phyloP scores from a whole-genome alignment of 2,797 vertebrate species.

The Hafferia zeledoni region DNA sequence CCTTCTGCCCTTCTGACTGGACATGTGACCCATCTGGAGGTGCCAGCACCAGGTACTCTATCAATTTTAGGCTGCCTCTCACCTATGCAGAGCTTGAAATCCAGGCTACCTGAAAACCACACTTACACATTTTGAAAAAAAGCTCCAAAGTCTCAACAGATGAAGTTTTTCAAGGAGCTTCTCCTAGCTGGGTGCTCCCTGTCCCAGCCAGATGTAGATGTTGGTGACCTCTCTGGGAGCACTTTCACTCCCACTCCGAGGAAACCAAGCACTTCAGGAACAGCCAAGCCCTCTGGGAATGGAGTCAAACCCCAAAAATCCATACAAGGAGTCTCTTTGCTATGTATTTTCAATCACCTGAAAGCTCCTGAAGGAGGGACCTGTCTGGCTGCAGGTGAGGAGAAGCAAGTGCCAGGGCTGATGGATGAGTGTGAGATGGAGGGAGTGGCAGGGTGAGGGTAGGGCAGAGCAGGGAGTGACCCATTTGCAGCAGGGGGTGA shows the following conservation, averaged over 20 bases:
- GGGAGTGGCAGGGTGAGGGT: background rate
- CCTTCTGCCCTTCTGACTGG: background rate
- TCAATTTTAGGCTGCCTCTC: background rate
- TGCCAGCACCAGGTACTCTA: background rate
- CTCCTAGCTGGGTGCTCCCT: background rate
- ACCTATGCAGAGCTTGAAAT: background rate
- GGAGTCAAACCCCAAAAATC: background rate
- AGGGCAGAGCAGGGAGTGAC: background rate
- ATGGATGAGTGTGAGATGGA: fast-evolving
- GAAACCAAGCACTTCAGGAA: background rate
- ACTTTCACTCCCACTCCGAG: background rate
- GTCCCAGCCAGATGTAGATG: fast-evolving
- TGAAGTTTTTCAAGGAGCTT: background rate
- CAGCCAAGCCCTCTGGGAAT: background rate
- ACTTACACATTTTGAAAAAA: background rate
- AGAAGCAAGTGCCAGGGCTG: background rate
- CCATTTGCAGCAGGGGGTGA: background rate
- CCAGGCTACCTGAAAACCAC: background rate
- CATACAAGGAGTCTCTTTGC: background rate
- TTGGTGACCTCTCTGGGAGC: background rate
- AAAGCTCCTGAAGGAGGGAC: background rate
- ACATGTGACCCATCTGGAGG: background rate
- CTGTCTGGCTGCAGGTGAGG: background rate
- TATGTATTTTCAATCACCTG: background rate
- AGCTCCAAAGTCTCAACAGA: background rate